Conservation (phyloP, 2,113 vertebrate species). For the Phaethon lepturus region DNA sequence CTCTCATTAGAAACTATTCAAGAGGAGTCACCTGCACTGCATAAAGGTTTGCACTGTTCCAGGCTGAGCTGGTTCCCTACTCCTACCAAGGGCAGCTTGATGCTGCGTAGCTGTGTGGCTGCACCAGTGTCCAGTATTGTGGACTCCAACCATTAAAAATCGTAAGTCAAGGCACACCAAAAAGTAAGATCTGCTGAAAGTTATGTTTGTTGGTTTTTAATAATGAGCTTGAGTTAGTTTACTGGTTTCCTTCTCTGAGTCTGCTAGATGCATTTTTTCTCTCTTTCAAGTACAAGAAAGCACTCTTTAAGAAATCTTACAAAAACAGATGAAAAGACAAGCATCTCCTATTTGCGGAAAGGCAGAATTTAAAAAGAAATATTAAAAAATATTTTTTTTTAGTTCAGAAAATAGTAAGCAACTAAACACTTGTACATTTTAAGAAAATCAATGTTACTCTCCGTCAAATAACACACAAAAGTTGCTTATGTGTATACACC, state of each 20-base stretch:
- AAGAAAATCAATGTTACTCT: not conserved
- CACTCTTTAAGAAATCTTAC: not conserved
- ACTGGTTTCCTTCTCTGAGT: not conserved
- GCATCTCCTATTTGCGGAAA: not conserved
- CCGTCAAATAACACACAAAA: not conserved
- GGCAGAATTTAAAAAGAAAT: not conserved
- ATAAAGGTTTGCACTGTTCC: not conserved
- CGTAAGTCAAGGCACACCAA: not conserved
- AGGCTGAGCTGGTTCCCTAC: not conserved
- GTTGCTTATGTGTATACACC: not conserved
- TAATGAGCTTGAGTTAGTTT: not conserved
- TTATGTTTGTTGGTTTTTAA: not conserved
- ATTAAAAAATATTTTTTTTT: not conserved
- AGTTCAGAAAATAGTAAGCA: not conserved
- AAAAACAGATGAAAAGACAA: not conserved
- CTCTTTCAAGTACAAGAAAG: not conserved
- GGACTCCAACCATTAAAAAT: not conserved
- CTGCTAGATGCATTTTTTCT: not conserved
- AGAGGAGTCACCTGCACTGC: not conserved
- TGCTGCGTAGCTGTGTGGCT: accelerated
- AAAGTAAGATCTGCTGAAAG: not conserved
- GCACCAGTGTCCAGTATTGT: not conserved
- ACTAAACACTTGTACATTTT: not conserved
- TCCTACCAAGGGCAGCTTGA: not conserved
- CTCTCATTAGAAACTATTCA: not conserved